Conservation (phyloP, 1,140 invertebrate species). For the Melanaphis sacchari region DNA sequence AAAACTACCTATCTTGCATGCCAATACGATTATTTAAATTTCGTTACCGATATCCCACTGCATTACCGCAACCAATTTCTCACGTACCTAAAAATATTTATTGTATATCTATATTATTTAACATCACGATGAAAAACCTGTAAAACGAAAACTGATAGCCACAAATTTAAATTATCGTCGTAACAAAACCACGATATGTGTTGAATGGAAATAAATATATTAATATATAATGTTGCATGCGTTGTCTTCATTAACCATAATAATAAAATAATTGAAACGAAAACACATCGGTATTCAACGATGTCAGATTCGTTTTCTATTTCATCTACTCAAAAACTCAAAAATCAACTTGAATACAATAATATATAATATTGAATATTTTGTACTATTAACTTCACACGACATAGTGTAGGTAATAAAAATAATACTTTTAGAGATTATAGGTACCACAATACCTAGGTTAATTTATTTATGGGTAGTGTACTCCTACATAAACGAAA, state of each 20-base stretch:
- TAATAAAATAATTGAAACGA: not conserved
- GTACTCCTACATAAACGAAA: not conserved
- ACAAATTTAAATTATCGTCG: not conserved
- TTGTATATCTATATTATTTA: not conserved
- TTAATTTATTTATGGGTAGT: not conserved
- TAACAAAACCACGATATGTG: not conserved
- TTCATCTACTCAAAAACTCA: not conserved
- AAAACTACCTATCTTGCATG: not conserved
- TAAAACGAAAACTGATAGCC: not conserved
- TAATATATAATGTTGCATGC: not conserved
- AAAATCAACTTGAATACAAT: not conserved
- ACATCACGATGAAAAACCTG: not conserved
- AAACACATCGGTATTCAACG: not conserved
- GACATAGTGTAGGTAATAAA: not conserved
- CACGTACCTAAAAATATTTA: not conserved
- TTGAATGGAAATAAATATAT: not conserved
- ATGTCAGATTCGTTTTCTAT: not conserved
- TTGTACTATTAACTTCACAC: not conserved
- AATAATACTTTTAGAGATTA: not conserved
- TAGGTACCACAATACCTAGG: not conserved
- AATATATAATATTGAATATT: not conserved
- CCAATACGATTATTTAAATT: not conserved
- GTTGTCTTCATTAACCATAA: not conserved
- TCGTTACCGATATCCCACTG: not conserved
- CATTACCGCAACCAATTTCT: not conserved